Base-by-base conservation (phyloP, 92 coral and sea anemone species). In the Metridium senile region DNA sequence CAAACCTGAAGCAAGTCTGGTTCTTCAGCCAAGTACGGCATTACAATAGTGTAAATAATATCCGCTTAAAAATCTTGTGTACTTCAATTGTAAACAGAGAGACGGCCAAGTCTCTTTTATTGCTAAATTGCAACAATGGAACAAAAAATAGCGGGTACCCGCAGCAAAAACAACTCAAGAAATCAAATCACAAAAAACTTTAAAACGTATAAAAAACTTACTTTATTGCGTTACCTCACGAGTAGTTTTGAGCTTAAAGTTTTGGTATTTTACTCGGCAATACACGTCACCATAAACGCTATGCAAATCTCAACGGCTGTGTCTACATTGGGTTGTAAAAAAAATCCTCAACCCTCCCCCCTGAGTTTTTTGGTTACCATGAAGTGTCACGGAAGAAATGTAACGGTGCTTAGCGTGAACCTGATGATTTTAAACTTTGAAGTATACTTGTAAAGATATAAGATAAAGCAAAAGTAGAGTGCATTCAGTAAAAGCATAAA, bases 221-320 rank as follows among this genome's bases (percentile, higher is more conserved):
- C 28, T 72, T 58, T 33, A 22, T 80, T 62, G 66, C 77, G 68
- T 66, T 54, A 70, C 89, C 79, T 84, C 75, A 51, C 66, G 71
- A 58, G 26, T 75, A 18, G 39, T 26, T 51, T 39, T 77, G 21
- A 1, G 21, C 27, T 63, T 28, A 28, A 4, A 30, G 13, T 31
- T 63, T 29, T 28, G 3, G 2, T 28, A 0, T 63, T 63, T 63
- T 31, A 63, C 39, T 29, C 69, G 22, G 16, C 1, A 28, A 26
- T 28, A 63, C 69, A 63, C 69, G 69, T 63, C 69, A 63, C 18
- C 69, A 28, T 10, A 59, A 22, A 30, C 16, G 2, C 9, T 23
- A 63, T 63, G 69, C 28, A 63, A 63, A 63, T 63, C 28, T 58
- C 65, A 11, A 58, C n/a, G 16, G 51, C 51, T 45, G 51, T 45